phyloP scores from a whole-genome alignment of 2,797 vertebrate genomes.

The Neomorphus geoffroyi region DNA sequence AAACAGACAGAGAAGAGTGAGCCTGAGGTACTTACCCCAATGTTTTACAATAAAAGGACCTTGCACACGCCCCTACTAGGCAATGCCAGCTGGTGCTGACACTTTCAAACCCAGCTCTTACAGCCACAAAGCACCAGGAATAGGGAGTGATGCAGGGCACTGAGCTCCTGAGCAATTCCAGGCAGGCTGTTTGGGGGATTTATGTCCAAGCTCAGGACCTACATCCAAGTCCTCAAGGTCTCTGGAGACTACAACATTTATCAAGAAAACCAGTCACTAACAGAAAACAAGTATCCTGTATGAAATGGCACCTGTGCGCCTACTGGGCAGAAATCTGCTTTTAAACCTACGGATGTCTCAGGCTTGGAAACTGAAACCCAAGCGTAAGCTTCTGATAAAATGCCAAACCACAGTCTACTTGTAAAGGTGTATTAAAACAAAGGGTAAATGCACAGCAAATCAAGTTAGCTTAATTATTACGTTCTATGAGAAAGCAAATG shows the following conservation, averaged over 20 bases:
- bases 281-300: background rate
- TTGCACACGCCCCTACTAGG: background rate
- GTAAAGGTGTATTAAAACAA: background rate
- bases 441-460: background rate
- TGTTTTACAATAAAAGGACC: background rate
- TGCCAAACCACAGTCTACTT: background rate
- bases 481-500: background rate
- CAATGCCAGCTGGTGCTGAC: background rate
- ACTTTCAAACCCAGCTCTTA: background rate
- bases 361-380: background rate
- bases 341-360: background rate
- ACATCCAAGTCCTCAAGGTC: background rate
- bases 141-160: accelerated
- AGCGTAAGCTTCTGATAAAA: background rate
- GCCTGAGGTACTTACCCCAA: background rate
- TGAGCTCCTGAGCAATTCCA: background rate
- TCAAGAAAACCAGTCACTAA: background rate
- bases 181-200: background rate
- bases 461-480: background rate
- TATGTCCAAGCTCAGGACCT: background rate
- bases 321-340: background rate
- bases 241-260: background rate
- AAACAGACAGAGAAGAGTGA: slow-evolving; percentile 8
- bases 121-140: background rate
- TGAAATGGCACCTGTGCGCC: background rate